Conservation (phyloP, 2,888 invertebrate genomes). For the Horisme vitalbata region DNA sequence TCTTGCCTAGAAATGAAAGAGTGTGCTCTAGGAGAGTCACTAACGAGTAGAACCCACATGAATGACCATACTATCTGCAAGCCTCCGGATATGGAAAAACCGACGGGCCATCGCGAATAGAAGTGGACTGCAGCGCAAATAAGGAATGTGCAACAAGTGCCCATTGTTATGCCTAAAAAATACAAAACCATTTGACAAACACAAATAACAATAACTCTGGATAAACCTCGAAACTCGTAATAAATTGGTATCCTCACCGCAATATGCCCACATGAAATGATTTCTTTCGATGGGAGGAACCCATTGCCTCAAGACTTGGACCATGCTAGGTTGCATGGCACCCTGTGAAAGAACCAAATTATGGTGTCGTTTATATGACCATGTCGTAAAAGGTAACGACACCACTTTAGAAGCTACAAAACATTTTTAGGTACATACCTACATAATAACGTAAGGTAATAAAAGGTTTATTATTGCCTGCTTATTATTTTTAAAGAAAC, state of each 20-base stretch:
- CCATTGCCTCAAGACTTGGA: conserved; percentile 71
- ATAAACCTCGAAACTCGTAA: too few species aligned
- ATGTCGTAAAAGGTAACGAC: neutral
- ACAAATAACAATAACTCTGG: too few species aligned
- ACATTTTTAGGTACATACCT: too few species aligned
- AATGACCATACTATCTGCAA: conserved; percentile 78
- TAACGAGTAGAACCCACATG: conserved; percentile 82
- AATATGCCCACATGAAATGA: conserved; percentile 77
- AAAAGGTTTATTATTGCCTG: too few species aligned
- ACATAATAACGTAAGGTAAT: too few species aligned
- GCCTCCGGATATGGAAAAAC: conserved; percentile 84
- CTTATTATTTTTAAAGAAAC: too few species aligned
- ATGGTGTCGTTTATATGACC: neutral
- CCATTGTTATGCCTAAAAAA: conserved; percentile 68
- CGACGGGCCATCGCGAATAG: conserved; percentile 84
- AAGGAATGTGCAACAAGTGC: conserved; percentile 86
- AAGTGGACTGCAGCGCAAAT: conserved; percentile 85
- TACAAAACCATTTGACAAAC: conserved; percentile 1
- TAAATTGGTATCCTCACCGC: conserved; percentile 53
- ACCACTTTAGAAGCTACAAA: too few species aligned
- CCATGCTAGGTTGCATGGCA: conserved; percentile 76
- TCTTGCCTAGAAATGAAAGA: conserved; percentile 84
- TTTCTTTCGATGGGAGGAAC: conserved; percentile 74
- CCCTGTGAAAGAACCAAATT: conserved; percentile 48
- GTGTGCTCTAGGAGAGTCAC: conserved; percentile 85